Evolutionary conservation across 2,888 invertebrate species (phyloP).

Genomic region (Andrena marginata): DNA sequence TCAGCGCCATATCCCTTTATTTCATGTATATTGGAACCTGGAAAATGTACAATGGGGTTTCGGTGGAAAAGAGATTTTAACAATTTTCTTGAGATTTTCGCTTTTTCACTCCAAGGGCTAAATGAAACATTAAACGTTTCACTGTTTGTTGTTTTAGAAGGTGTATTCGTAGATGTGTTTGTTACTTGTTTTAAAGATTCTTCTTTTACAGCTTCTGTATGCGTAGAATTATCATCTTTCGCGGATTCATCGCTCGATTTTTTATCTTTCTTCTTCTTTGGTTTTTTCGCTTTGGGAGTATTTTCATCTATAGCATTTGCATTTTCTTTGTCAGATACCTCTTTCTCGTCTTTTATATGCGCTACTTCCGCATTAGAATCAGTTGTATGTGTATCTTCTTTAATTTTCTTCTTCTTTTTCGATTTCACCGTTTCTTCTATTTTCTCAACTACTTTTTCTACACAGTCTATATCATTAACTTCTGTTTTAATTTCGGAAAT

Average conservation of each 20-base stretch:
- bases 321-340: constrained; percentile 60
- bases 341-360: neutral
- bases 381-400: constrained; percentile 9
- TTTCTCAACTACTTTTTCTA: neutral
- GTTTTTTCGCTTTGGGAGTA: constrained; percentile 23
- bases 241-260: constrained; percentile 25
- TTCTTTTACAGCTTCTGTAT: neutral
- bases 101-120: constrained; percentile 52
- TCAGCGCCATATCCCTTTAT: constrained; percentile 80
- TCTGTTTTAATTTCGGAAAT: neutral
- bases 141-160: neutral
- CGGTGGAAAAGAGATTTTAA: constrained; percentile 76
- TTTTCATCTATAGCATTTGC: constrained; percentile 4
- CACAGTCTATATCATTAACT: neutral
- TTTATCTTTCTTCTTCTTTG: constrained; percentile 43
- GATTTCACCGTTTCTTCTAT: constrained; percentile 23
- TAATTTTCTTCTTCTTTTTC: constrained; percentile 16
- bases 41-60: constrained; percentile 75
- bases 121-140: constrained; percentile 3
- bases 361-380: neutral
- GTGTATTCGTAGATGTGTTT: neutral
- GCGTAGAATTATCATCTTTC: neutral
- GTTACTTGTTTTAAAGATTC: neutral
- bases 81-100: constrained; percentile 70
- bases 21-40: constrained; percentile 80